A percentile compares a stretch with the other conserved stretches of the same genome.
phyloP scores from a whole-genome alignment of 2,113 vertebrate genomes.

The Pomatostomus ruficeps region DNA sequence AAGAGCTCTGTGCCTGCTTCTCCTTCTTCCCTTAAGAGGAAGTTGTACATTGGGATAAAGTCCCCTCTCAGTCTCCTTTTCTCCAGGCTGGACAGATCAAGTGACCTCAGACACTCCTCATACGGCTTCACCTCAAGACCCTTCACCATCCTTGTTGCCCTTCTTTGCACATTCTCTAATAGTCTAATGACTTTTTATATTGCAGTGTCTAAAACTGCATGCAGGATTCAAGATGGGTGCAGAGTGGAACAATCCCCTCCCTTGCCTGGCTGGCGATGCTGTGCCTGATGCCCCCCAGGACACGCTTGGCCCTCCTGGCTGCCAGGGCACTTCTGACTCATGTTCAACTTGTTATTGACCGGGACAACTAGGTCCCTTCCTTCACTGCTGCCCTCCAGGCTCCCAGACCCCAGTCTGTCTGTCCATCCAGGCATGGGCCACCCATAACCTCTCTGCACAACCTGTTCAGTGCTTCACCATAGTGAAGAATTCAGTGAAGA shows the following conservation, averaged over 20 bases:
- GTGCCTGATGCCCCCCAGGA: not conserved
- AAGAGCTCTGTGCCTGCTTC: not conserved
- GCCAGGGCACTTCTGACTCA: fast-evolving
- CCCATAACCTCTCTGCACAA: not conserved
- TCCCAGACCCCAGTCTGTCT: not conserved
- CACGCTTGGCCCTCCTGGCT: fast-evolving
- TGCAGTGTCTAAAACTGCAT: not conserved
- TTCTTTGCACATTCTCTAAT: not conserved
- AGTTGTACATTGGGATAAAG: not conserved
- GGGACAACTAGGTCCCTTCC: not conserved
- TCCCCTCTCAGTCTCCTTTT: not conserved
- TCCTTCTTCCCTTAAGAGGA: fast-evolving
- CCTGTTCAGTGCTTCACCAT: not conserved
- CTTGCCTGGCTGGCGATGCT: fast-evolving
- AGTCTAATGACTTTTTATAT: not conserved
- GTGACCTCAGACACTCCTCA: not conserved
- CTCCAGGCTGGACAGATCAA: not conserved
- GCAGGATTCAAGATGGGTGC: not conserved
- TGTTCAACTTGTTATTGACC: fast-evolving
- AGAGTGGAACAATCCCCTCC: fast-evolving
- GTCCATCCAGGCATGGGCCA: not conserved
- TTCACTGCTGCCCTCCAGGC: not conserved
- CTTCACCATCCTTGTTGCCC: not conserved
- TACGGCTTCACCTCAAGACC: fast-evolving
- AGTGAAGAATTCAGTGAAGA: not conserved